A percentile compares a stretch with the other conserved stretches of the same genome.
Evolutionary conservation across 2,797 vertebrate genomes (phyloP).

Genomic region (Chaetophractus vellerosus): DNA sequence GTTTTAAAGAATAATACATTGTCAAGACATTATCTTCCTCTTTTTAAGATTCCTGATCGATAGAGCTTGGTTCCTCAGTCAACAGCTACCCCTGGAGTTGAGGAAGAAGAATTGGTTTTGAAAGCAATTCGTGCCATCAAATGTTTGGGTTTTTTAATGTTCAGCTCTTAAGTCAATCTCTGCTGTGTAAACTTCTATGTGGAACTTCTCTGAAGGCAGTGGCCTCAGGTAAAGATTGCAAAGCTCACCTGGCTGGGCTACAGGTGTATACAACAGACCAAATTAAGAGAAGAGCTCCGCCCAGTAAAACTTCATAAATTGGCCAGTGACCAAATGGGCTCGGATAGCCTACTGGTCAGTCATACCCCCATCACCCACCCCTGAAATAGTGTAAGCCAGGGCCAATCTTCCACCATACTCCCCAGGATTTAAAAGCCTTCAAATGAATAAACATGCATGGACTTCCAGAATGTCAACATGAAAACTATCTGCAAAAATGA

Average conservation of each 20-base stretch:
- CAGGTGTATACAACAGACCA: fast-evolving
- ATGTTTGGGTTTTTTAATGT: neutral
- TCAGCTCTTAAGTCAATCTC: neutral
- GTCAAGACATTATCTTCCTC: neutral
- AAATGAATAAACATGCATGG: fast-evolving
- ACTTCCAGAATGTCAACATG: neutral
- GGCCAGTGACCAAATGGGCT: neutral
- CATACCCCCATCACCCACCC: fast-evolving
- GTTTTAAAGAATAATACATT: neutral
- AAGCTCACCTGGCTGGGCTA: fast-evolving
- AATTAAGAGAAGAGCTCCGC: fast-evolving
- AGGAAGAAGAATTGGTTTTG: neutral
- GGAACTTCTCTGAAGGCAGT: fast-evolving
- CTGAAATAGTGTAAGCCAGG: fast-evolving
- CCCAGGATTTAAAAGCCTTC: neutral
- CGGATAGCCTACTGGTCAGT: neutral
- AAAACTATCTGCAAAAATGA: neutral
- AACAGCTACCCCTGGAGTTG: fast-evolving
- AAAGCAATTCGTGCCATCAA: fast-evolving
- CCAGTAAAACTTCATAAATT: fast-evolving
- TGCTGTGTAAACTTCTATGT: fast-evolving
- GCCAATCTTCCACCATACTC: neutral
- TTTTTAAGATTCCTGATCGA: neutral
- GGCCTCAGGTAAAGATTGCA: fast-evolving
- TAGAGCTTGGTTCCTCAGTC: fast-evolving